These are phyloP conservation scores for Nothoprocta pentlandii DNA, from an alignment of 2,113 vertebrate species.

Conservation along the genomic window DNA sequence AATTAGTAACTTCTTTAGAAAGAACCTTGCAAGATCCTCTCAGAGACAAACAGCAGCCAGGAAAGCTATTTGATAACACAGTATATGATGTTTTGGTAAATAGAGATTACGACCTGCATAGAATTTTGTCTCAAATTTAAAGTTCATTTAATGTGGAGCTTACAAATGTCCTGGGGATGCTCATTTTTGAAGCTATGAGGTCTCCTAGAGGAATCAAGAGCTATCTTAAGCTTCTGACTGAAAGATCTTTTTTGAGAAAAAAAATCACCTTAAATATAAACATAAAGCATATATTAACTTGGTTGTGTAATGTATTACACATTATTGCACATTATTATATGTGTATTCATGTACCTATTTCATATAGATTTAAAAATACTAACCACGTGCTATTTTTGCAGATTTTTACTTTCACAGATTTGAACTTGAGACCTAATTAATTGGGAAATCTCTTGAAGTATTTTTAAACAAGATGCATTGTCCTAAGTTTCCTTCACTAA, in stretches of 20 bases:
- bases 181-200: not conserved
- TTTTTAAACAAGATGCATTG: conserved; percentile 33
- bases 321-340: not conserved
- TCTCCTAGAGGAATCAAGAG: conserved; percentile 3
- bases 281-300: not conserved
- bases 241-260: not conserved
- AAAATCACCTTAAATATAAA: not conserved
- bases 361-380: not conserved
- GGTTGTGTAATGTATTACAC: not conserved
- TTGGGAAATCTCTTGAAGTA: not conserved
- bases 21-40: not conserved
- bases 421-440: conserved; percentile 33
- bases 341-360: not conserved
- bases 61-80: not conserved
- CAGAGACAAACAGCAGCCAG: not conserved
- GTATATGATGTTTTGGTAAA: not conserved
- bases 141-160: not conserved
- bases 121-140: not conserved
- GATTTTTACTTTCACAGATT: not conserved
- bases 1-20: not conserved
- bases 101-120: not conserved
- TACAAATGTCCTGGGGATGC: conserved; percentile 8
- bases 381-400: not conserved
- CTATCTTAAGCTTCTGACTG: not conserved
- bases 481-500: conserved; percentile 20